Base-by-base conservation (phyloP, 1,140 invertebrate genomes). In the Penaeus vannamei region DNA sequence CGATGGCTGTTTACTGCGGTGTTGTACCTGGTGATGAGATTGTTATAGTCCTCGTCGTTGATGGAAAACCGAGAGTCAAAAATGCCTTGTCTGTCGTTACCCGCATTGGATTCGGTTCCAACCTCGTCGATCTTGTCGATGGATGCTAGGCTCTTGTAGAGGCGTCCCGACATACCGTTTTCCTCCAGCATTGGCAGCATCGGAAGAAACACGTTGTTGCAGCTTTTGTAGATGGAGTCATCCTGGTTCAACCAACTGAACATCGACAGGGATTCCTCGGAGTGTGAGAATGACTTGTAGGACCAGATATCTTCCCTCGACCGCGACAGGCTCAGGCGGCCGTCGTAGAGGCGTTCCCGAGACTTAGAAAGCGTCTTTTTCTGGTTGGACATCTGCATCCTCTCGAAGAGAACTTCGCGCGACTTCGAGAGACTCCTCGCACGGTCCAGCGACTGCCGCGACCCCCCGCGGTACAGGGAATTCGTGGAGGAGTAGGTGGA, bases 381-480 rank as follows among this genome's bases (percentile, higher is more conserved):
- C 36, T 92, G 87, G 79, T 92, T 92, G 92, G 93, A 90, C 89
- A 90, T 91, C 10, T 95, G 94, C 0, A 95, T 94, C 2, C 94
- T 93, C 84, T 95, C 95, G 80, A 94, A 93, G 22, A 95, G 92
- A 1, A 94, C 94, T 87, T 95, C 95, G 1, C 94, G 93, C 0
- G 94, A 95, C 89, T 95, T 95, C 23, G 94, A 95, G 32, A 95
- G 90, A 86, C 95, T 91, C 61, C 91, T 86, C 59, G 87, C 83
- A 60, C 86, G 86, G 32, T 91, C 90, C 12, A 91, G 66, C 32
- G 72, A 84, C 76, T 90, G 91, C 59, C 91, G 26, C 2, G 91
- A 91, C 19, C 91, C 89, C 62, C 84, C 82, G 22, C 89, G 89
- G 69, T 90, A 91, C 14, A 90, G 79, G 2, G 88, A 90, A 66